These are phyloP conservation scores for western clawed frog (Xenopus tropicalis) DNA, from an alignment of 2,113 vertebrate genomes.

Conservation along the genomic window DNA sequence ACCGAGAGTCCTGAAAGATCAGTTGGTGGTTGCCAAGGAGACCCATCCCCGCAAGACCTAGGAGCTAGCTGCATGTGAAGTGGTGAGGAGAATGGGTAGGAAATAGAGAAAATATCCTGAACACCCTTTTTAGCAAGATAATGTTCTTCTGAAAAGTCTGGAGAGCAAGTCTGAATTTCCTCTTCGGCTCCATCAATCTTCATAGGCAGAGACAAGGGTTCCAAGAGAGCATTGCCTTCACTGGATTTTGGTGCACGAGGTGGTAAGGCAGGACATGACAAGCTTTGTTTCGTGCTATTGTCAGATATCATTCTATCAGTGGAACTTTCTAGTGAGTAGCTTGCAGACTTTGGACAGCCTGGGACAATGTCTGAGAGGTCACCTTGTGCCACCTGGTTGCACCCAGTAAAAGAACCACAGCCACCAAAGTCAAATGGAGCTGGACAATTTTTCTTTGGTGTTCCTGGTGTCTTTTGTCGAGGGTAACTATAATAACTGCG, in stretches of 20 bases:
- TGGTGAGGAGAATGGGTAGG: constrained; percentile 64
- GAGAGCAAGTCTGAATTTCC: constrained; percentile 57
- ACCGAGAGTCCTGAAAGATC: constrained; percentile 86
- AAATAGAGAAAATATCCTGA: constrained; percentile 64
- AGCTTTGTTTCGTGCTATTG: constrained; percentile 76
- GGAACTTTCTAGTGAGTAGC: constrained; percentile 83
- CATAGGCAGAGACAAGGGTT: constrained; percentile 61
- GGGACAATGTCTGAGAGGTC: constrained; percentile 53
- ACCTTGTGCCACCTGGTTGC: constrained; percentile 50
- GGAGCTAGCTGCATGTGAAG: constrained; percentile 62
- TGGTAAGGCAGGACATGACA: constrained; percentile 87
- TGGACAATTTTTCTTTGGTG: constrained; percentile 79
- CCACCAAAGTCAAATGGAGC: constrained; percentile 75
- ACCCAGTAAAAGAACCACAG: constrained; percentile 53
- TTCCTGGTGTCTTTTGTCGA: constrained; percentile 82
- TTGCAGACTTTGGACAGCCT: constrained; percentile 84
- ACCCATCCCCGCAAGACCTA: constrained; percentile 73
- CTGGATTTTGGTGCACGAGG: constrained; percentile 78
- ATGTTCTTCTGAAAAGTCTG: constrained; percentile 64
- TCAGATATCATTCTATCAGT: constrained; percentile 69
- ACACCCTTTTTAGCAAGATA: constrained; percentile 64
- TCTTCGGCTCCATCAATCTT: constrained; percentile 68
- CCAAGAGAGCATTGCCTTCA: constrained; percentile 60
- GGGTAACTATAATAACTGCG: constrained; percentile 94
- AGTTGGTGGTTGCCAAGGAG: constrained; percentile 85